Conservation (phyloP, 2,888 invertebrate species). For the Andrena minutula region DNA sequence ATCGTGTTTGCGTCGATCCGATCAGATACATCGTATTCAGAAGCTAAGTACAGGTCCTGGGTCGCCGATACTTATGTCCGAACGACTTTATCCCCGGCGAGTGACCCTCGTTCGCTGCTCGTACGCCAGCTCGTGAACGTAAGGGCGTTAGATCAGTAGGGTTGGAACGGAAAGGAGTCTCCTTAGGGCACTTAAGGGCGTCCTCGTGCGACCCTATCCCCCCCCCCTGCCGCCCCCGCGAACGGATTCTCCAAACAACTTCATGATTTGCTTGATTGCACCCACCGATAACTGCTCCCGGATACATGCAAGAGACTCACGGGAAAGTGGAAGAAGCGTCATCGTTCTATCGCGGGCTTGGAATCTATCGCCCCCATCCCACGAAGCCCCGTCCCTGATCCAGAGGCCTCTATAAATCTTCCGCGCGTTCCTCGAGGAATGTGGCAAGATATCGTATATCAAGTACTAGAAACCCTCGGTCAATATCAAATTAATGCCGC, state of each 20-base stretch:
- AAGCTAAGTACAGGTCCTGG: slow-evolving; percentile 63
- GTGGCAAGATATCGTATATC: neutral
- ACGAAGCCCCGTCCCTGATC: slow-evolving; percentile 28
- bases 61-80: slow-evolving; percentile 69
- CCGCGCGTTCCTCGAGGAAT: neutral
- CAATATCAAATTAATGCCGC: neutral
- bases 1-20: slow-evolving; percentile 56
- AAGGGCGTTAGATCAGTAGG: slow-evolving; percentile 78
- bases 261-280: slow-evolving; percentile 82
- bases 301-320: slow-evolving; percentile 68
- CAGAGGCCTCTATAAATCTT: slow-evolving; percentile 3
- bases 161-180: slow-evolving; percentile 80
- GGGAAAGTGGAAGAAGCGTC: slow-evolving; percentile 52
- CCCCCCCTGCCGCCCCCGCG: slow-evolving; percentile 57
- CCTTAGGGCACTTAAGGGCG: slow-evolving; percentile 83
- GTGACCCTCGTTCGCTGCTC: slow-evolving; percentile 74
- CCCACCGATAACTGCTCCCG: slow-evolving; percentile 72
- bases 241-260: slow-evolving; percentile 78
- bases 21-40: slow-evolving; percentile 57
- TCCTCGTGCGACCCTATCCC: slow-evolving; percentile 74
- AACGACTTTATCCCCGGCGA: slow-evolving; percentile 68
- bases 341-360: slow-evolving; percentile 51
- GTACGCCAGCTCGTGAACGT: slow-evolving; percentile 76
- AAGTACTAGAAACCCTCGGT: neutral
- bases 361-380: slow-evolving; percentile 39